Evolutionary conservation across 2,113 vertebrate species (phyloP).

Genomic region (Podiceps cristatus): DNA sequence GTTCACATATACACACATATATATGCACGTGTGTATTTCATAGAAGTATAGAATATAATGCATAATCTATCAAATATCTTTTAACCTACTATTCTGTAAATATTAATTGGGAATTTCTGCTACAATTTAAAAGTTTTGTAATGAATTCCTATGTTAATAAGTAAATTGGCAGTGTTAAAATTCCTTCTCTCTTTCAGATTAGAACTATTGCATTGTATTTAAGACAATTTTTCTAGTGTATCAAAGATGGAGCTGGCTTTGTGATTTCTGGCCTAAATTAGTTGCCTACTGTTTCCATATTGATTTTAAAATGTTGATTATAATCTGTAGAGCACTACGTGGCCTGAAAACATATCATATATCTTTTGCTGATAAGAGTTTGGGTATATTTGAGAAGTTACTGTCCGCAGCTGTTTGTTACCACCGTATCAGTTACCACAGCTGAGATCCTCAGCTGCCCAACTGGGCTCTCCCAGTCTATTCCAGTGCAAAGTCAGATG

Average conservation of each 20-base stretch:
- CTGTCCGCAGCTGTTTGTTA: neutral
- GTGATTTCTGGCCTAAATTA: neutral
- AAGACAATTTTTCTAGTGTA: neutral
- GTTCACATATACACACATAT: neutral
- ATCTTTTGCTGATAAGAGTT: neutral
- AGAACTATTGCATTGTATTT: neutral
- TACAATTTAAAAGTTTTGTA: neutral
- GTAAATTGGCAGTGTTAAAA: neutral
- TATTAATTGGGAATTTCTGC: neutral
- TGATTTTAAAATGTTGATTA: neutral
- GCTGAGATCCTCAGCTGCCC: neutral
- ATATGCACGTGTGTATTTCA: neutral
- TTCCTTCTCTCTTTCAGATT: neutral
- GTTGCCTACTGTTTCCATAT: neutral
- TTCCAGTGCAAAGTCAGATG: neutral
- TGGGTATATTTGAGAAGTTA: neutral
- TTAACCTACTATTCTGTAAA: neutral
- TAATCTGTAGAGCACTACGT: neutral
- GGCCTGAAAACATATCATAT: neutral
- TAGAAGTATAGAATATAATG: neutral
- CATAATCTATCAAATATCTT: neutral
- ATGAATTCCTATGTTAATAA: neutral
- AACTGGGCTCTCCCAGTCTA: neutral
- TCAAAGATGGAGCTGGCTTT: neutral
- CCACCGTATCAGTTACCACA: neutral